These are phyloP conservation scores for Shargacucullia verbasci DNA, from an alignment of 2,888 invertebrate genomes.

Conservation along the genomic window DNA sequence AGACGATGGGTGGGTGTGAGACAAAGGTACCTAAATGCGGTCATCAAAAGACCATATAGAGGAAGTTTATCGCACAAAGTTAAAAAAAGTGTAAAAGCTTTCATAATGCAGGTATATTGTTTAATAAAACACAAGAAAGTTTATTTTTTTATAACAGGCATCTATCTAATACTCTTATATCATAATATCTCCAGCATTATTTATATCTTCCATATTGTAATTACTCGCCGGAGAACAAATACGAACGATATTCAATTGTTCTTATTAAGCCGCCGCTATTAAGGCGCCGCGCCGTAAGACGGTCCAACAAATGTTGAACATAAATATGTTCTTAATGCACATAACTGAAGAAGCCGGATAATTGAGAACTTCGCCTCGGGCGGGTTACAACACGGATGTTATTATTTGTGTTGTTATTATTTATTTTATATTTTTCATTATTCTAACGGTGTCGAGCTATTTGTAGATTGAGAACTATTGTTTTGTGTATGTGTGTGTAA, in stretches of 20 bases:
- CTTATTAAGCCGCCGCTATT: constrained; percentile 48
- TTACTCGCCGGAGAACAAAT: constrained; percentile 40
- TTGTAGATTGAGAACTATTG: constrained; percentile 38
- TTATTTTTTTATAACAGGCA: too few relatives aligned
- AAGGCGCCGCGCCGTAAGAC: constrained; percentile 32
- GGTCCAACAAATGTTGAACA: constrained; percentile 49
- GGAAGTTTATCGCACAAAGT: too few relatives aligned
- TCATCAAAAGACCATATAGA: too few relatives aligned
- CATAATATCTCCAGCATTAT: constrained; percentile 15
- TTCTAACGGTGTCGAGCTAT: constrained; percentile 48
- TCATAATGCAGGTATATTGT: too few relatives aligned
- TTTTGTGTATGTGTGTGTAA: constrained; percentile 30
- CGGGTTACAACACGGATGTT: constrained; percentile 47
- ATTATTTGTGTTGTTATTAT: constrained; percentile 50
- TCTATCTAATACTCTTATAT: background rate
- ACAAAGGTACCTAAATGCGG: too few relatives aligned
- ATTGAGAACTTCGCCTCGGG: constrained; percentile 59
- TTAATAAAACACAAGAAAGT: too few relatives aligned
- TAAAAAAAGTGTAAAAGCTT: too few relatives aligned
- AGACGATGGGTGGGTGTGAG: too few relatives aligned
- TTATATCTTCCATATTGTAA: constrained; percentile 30
- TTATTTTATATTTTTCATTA: constrained; percentile 59
- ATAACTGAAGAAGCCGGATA: constrained; percentile 61
- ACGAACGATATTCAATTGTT: constrained; percentile 51
- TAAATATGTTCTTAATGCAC: constrained; percentile 60